phyloP scores from a whole-genome alignment of 2,888 invertebrate species.

The Mesorhabditis belari region DNA sequence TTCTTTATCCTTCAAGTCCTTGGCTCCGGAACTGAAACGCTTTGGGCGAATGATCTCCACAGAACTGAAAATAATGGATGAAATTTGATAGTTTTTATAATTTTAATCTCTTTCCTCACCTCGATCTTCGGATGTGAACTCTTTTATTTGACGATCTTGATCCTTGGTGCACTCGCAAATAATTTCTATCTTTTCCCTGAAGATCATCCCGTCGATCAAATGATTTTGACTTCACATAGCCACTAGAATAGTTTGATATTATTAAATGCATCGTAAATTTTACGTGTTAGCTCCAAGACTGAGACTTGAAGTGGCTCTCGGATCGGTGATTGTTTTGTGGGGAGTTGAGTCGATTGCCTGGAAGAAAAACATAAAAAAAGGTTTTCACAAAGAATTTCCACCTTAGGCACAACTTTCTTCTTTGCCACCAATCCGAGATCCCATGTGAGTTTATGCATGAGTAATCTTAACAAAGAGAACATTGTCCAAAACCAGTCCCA shows the following conservation, averaged over 20 bases:
- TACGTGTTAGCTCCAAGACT: conserved; percentile 29
- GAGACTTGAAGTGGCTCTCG: conserved; percentile 41
- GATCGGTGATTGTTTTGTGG: conserved; percentile 34
- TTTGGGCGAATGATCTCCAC: conserved; percentile 51
- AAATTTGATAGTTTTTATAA: not conserved
- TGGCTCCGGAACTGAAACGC: conserved; percentile 48
- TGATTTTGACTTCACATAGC: conserved; percentile 46
- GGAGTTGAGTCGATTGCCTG: not conserved
- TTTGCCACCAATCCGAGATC: conserved; percentile 43
- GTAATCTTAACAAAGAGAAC: conserved; percentile 46
- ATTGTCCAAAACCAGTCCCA: conserved; percentile 47
- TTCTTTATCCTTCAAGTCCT: conserved; percentile 46
- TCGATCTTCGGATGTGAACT: conserved; percentile 48
- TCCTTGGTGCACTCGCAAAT: conserved; percentile 46
- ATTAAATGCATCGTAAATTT: not conserved
- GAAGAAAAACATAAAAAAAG: too few species aligned
- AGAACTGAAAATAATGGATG: conserved; percentile 26
- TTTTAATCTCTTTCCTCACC: conserved; percentile 12
- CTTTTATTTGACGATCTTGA: conserved; percentile 39
- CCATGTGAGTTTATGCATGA: conserved; percentile 52
- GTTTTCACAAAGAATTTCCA: too few species aligned
- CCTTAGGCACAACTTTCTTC: conserved; percentile 15
- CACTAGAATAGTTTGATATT: conserved; percentile 11
- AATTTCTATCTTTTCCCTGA: conserved; percentile 34
- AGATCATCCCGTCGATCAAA: conserved; percentile 40